Evolutionary conservation across 2,888 invertebrate genomes (phyloP).

Genomic region (Agrotis ipsilon): DNA sequence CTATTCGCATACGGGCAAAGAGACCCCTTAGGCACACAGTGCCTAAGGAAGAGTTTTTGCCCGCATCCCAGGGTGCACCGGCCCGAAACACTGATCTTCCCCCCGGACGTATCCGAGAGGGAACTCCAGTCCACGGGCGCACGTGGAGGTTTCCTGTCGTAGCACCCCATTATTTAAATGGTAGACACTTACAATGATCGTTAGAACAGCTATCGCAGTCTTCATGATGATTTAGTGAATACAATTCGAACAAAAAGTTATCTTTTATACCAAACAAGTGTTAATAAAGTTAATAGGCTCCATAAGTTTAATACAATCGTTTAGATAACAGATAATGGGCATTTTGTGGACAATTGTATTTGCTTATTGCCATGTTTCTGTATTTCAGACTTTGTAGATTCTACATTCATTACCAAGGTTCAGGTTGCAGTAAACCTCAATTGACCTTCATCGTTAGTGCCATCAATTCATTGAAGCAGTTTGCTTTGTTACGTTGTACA

Average conservation of each 20-base stretch:
- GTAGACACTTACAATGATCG: constrained; percentile 17
- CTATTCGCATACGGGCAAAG: too few species aligned
- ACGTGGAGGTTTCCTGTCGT: too few species aligned
- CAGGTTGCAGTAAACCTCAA: neutral
- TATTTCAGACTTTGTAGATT: constrained; percentile 4
- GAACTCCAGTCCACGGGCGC: too few species aligned
- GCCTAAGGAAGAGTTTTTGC: too few species aligned
- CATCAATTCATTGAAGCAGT: constrained; percentile 5
- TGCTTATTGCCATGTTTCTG: constrained; percentile 1
- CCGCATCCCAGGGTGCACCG: too few species aligned
- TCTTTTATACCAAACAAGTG: constrained; percentile 14
- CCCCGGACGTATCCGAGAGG: too few species aligned
- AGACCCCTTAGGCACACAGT: too few species aligned
- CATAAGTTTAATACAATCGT: constrained; percentile 35
- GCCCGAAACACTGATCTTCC: too few species aligned
- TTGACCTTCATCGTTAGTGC: constrained; percentile 8
- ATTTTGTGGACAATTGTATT: constrained; percentile 4
- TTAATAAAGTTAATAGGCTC: constrained; percentile 5
- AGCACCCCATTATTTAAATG: too few species aligned
- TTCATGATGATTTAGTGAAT: constrained; percentile 28
- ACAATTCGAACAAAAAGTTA: neutral
- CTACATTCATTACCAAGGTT: constrained; percentile 3
- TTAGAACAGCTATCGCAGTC: constrained; percentile 5
- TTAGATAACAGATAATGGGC: constrained; percentile 19
- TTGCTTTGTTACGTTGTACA: neutral